A percentile compares a stretch with the other conserved stretches of the same genome.
Evolutionary conservation across 92 coral and sea anemone genomes (phyloP).

Genomic region (Bergia puertoricense): DNA sequence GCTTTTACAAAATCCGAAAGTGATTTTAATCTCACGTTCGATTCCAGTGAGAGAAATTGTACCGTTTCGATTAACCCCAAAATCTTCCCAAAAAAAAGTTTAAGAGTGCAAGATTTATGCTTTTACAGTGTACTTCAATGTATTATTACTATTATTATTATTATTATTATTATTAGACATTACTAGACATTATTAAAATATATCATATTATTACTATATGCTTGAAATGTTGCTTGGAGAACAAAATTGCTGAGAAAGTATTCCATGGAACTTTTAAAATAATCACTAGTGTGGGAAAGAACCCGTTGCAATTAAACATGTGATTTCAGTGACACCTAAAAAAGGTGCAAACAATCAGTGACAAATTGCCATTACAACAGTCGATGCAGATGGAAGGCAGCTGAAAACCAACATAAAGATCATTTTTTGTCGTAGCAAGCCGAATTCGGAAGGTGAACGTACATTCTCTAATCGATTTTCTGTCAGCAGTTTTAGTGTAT

Average conservation of each 20-base stretch:
- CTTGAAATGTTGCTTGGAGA: background rate
- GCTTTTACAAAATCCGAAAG: background rate
- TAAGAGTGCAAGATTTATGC: no score
- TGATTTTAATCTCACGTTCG: background rate
- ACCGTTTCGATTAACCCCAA: background rate
- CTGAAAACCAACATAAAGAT: background rate
- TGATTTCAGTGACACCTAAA: background rate
- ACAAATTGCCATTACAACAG: slow-evolving; percentile 12
- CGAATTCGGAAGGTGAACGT: background rate
- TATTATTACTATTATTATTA: background rate
- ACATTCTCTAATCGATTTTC: background rate
- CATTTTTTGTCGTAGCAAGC: background rate
- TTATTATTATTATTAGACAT: background rate
- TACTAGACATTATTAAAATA: background rate
- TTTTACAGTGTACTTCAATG: background rate
- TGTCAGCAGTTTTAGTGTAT: background rate
- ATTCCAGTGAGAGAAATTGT: background rate
- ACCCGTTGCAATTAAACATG: background rate
- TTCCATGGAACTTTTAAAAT: background rate
- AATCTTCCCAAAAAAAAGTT: no score
- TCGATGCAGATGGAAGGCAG: background rate
- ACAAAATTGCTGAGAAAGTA: background rate
- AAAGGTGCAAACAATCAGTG: background rate
- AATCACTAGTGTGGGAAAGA: background rate
- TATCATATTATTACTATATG: background rate